Evolutionary conservation across 2,797 vertebrate genomes (phyloP).

Genomic region (Falco novaeseelandiae): DNA sequence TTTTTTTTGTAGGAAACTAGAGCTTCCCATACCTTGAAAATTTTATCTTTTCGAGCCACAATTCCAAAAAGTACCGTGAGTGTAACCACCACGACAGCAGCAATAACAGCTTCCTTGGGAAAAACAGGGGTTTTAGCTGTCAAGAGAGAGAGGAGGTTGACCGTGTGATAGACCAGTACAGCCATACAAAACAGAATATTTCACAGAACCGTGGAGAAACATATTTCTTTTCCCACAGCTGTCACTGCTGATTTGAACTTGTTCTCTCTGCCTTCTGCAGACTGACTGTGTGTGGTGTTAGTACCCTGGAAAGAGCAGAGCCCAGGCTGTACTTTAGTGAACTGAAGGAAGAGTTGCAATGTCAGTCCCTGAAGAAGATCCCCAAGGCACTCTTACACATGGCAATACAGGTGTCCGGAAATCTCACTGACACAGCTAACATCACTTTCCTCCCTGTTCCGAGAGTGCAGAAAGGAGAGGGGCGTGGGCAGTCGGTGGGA

Average conservation of each 20-base stretch:
- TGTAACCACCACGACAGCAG: constrained; percentile 83
- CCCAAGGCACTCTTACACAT: background rate
- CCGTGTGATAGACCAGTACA: background rate
- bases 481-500: background rate
- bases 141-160: background rate
- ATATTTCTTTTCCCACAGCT: background rate
- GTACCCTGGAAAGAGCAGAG: background rate
- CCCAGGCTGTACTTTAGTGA: background rate
- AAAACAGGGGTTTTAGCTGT: constrained; percentile 78
- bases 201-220: background rate
- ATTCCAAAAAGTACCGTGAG: constrained; percentile 83
- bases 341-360: background rate
- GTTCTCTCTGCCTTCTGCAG: background rate
- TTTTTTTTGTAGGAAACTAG: background rate
- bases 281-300: background rate
- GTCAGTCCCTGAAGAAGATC: background rate
- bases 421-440: background rate
- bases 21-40: constrained; percentile 73
- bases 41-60: constrained; percentile 77
- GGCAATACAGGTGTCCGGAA: background rate
- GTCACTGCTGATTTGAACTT: background rate
- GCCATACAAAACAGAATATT: background rate
- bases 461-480: background rate
- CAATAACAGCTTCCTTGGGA: constrained; percentile 84
- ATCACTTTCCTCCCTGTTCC: background rate